These are phyloP conservation scores for Cryptoprocta ferox DNA, from an alignment of 2,797 vertebrate species.

Conservation along the genomic window DNA sequence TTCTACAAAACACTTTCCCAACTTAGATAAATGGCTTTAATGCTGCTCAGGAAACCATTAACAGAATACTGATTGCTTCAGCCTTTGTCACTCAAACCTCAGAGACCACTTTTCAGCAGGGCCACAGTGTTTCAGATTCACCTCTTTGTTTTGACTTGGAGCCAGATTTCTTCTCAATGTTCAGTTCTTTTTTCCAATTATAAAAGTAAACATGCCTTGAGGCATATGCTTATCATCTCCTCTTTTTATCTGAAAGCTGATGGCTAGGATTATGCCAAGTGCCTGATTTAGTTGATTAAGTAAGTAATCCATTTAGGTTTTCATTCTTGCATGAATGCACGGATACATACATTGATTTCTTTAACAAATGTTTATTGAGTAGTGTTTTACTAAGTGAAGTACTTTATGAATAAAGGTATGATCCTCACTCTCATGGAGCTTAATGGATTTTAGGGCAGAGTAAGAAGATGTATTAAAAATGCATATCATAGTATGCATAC, in stretches of 20 bases:
- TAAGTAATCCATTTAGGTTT: not conserved
- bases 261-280: constrained; percentile 1
- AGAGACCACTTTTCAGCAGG: not conserved
- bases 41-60: not conserved
- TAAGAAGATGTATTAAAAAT: not conserved
- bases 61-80: not conserved
- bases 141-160: not conserved
- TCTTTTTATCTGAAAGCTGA: not conserved
- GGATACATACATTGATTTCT: not conserved
- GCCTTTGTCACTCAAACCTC: not conserved
- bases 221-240: not conserved
- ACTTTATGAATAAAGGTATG: not conserved
- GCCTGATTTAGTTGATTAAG: constrained; percentile 1
- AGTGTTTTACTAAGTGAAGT: not conserved
- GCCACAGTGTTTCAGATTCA: not conserved
- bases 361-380: constrained; percentile 20
- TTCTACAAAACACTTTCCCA: not conserved
- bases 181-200: not conserved
- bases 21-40: not conserved
- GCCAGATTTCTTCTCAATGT: not conserved
- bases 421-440: not conserved
- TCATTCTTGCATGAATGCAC: not conserved
- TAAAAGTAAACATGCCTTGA: not conserved
- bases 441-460: not conserved
- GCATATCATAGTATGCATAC: not conserved